Conservation (phyloP, 2,797 vertebrate species). For the Falco cherrug region DNA sequence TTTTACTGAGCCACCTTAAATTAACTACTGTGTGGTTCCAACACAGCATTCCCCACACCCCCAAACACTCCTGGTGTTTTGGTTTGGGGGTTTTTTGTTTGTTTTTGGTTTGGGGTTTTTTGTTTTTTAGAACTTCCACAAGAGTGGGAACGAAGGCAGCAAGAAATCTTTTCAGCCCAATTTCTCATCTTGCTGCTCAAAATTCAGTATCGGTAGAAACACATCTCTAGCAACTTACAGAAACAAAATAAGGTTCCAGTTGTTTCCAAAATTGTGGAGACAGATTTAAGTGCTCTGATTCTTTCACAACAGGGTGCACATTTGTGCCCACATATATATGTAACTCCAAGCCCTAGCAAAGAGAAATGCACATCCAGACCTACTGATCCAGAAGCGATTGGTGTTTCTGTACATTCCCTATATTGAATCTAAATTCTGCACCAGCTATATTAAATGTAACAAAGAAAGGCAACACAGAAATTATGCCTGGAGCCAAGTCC, state of each 20-base stretch:
- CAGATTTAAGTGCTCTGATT: not conserved
- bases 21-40: constrained; percentile 22
- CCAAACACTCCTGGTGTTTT: not conserved
- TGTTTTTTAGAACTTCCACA: not conserved
- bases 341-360: constrained; percentile 30
- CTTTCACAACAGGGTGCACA: not conserved
- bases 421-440: constrained; percentile 76
- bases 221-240: constrained; percentile 26
- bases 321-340: constrained; percentile 28
- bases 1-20: constrained; percentile 60
- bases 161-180: not conserved
- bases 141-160: not conserved
- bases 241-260: constrained; percentile 26
- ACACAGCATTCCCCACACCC: not conserved
- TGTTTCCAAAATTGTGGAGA: constrained; percentile 40
- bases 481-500: constrained; percentile 93
- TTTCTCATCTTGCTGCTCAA: not conserved
- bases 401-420: constrained; percentile 69
- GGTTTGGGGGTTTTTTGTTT: not conserved
- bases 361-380: constrained; percentile 71
- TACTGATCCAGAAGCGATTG: constrained; percentile 71
- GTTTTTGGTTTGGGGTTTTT: no score
- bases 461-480: constrained; percentile 87
- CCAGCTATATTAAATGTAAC: constrained; percentile 78
- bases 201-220: constrained; percentile 56